Conservation (phyloP, 2,113 vertebrate species). For the Varanus salvator region DNA sequence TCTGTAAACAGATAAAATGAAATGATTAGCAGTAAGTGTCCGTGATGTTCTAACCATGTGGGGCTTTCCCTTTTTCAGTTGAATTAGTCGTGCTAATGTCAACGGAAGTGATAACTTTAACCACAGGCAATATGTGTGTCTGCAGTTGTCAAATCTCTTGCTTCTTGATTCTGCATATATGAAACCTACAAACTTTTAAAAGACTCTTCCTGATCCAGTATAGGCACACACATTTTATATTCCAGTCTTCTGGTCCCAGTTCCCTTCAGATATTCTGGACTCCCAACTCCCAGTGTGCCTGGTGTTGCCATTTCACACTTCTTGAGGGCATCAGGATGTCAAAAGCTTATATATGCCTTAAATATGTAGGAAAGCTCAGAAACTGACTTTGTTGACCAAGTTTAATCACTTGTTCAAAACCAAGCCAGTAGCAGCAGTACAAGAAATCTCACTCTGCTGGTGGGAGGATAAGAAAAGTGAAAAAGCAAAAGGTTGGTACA, state of each 20-base stretch:
- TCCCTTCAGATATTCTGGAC: too few relatives aligned
- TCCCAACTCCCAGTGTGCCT: too few relatives aligned
- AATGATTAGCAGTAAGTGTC: conserved; percentile 17
- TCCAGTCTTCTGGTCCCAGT: too few relatives aligned
- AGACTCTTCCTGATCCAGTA: not conserved
- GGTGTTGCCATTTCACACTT: too few relatives aligned
- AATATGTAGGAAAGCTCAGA: not conserved
- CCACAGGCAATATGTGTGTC: conserved; percentile 23
- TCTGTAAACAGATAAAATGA: conserved; percentile 10
- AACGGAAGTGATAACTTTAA: conserved; percentile 30
- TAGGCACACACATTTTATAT: not conserved
- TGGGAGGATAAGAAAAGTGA: not conserved
- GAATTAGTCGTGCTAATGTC: conserved; percentile 31
- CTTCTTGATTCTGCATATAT: conserved; percentile 30
- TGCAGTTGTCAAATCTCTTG: conserved; percentile 12
- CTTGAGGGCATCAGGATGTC: too few relatives aligned
- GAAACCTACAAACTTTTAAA: conserved; percentile 10
- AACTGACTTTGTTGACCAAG: not conserved
- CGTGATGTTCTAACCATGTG: not conserved
- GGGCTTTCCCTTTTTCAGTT: conserved; percentile 23
- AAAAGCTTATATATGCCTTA: not conserved
- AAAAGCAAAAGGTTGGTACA: not conserved
- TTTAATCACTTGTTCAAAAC: not conserved
- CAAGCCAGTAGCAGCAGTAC: not conserved
- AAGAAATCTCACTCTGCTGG: not conserved